Conservation (phyloP, 2,113 vertebrate species). For the Leuciscus idus region DNA sequence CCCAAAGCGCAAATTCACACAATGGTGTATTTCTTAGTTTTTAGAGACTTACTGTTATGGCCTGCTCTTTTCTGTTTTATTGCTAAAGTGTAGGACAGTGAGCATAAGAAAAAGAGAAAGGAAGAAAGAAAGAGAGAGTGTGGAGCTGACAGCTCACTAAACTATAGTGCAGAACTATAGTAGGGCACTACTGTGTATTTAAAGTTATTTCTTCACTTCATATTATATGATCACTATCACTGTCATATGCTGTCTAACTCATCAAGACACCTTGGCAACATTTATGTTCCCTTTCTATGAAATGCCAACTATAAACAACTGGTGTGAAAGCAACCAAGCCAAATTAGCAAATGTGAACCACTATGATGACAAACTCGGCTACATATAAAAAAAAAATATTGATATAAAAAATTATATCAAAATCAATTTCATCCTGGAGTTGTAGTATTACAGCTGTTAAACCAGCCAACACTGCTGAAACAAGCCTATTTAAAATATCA, state of each 20-base stretch:
- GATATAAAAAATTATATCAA: too few relatives aligned
- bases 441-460: too few relatives aligned
- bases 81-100: background rate
- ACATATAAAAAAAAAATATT: too few relatives aligned
- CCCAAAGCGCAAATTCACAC: constrained; percentile 5
- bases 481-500: too few relatives aligned
- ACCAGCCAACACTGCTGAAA: too few relatives aligned
- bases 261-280: background rate
- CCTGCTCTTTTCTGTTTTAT: background rate
- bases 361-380: background rate
- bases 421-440: too few relatives aligned
- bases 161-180: background rate
- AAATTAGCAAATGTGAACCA: background rate
- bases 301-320: background rate
- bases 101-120: background rate
- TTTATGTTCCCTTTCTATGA: background rate
- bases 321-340: background rate
- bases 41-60: background rate
- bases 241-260: background rate
- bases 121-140: constrained; percentile 23
- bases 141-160: background rate
- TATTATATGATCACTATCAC: background rate
- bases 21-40: background rate
- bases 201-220: constrained; percentile 1
- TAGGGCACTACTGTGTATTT: background rate